Base-by-base conservation (phyloP, 2,888 invertebrate species). In the Phorcus lineatus region DNA sequence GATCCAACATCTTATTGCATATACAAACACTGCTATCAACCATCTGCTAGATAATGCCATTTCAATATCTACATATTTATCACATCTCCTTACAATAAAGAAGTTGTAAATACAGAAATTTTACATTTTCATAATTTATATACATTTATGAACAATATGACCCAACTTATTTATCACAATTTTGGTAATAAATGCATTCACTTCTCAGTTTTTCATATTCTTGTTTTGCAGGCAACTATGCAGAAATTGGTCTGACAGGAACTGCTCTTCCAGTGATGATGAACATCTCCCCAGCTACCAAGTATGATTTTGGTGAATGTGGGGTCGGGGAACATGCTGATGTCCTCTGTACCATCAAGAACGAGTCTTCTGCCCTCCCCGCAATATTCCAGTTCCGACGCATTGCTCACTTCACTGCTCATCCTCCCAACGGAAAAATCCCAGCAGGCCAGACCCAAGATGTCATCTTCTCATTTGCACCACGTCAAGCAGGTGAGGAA, bases 221-320 rank as follows among this genome's bases (percentile, higher is more conserved):
- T 24, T 66, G 74, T 19, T 24, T 82, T 83, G 22, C 83, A 89
- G 89, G 85, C 67, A 83, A 82, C 7, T 87, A 85, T 80, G 86
- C 91, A 19, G 92, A 92, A 85, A 86, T 93, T n/a, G 92, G 93
- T 0, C 83, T 93, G 83, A 92, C 92, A 7, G 93, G 91, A n/a
- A 93, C 93, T 57, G 93, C 93, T 0, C 84, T 93, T 28, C 93
- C 93, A 6, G 92, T 93, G 2, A 82, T 91, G 31, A 80, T 93
- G 54, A 85, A 86, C 57, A 88, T 93, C 13, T 88, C 88, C 7
- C 91, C 92, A 9, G 84, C 88, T n/a, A 84, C 84, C 28, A 89
- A 88, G 76, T 90, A 89, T 80, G 90, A 93, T 82, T 93, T 93
- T 84, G 92, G 92, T 6, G 88, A 90, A 83, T 92, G 92, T 81